Percentiles rank a stretch among this genome's conserved stretches.
phyloP scores from a whole-genome alignment of 2,797 vertebrate species.

The Sciurus vulgaris region DNA sequence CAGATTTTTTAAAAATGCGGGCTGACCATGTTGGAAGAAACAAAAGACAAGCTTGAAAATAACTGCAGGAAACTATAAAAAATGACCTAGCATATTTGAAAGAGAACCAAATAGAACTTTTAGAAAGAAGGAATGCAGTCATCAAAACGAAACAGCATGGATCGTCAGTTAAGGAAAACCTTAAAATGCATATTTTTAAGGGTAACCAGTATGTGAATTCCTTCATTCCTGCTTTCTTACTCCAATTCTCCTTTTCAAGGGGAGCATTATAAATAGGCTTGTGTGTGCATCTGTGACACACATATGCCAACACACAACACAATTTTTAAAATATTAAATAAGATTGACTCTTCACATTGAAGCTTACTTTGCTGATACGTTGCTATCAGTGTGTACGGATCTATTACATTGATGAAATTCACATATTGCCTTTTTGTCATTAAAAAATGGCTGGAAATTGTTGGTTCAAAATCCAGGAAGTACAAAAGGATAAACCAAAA shows the following conservation, averaged over 20 bases:
- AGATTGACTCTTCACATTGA: not conserved
- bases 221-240: not conserved
- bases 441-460: not conserved
- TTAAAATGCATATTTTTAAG: constrained; percentile 54
- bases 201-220: not conserved
- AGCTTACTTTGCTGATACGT: not conserved
- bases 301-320: not conserved
- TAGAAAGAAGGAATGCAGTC: not conserved
- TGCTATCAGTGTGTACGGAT: not conserved
- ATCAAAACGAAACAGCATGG: not conserved
- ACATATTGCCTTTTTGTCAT: not conserved
- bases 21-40: not conserved
- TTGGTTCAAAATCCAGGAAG: constrained; percentile 33
- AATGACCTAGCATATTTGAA: not conserved
- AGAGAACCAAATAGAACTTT: not conserved
- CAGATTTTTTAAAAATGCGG: not conserved
- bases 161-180: constrained; percentile 24
- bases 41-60: not conserved
- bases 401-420: not conserved
- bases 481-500: not conserved
- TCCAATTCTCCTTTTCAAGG: not conserved
- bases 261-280: not conserved
- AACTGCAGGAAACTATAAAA: not conserved
- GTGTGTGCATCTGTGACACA: not conserved
- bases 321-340: not conserved